Percentiles rank a stretch among this genome's conserved stretches.
phyloP scores from a whole-genome alignment of 1,140 invertebrate genomes.

The Centruroides sculpturatus region DNA sequence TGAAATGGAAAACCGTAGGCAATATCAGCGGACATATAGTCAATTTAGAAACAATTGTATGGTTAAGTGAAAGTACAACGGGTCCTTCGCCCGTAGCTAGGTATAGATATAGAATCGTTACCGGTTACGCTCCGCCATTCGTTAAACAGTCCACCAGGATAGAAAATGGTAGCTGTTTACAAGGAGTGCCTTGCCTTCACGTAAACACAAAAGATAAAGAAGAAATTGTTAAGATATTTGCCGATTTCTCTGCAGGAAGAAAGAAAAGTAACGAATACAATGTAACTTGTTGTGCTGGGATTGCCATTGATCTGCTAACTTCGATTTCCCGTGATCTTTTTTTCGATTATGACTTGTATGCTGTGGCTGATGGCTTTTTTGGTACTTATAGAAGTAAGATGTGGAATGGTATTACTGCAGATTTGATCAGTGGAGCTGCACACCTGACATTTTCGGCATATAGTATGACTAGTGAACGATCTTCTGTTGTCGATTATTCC shows the following conservation, averaged over 20 bases:
- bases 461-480: constrained; percentile 55
- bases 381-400: constrained; percentile 32
- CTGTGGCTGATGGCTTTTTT: constrained; percentile 65
- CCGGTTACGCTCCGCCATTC: constrained; percentile 67
- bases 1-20: constrained; percentile 55
- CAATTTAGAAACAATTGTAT: constrained; percentile 65
- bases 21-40: constrained; percentile 53
- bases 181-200: constrained; percentile 52
- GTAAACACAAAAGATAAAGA: constrained; percentile 19
- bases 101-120: constrained; percentile 43
- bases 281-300: constrained; percentile 71
- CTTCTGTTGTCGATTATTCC: constrained; percentile 61
- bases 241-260: constrained; percentile 16
- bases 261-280: constrained; percentile 28
- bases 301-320: constrained; percentile 74
- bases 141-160: constrained; percentile 51
- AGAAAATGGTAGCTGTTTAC: constrained; percentile 29
- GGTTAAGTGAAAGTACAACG: constrained; percentile 52
- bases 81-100: constrained; percentile 20
- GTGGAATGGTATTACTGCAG: constrained; percentile 78
- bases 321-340: constrained; percentile 67
- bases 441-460: constrained; percentile 79
- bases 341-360: constrained; percentile 74
- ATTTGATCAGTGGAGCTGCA: constrained; percentile 64
- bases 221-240: constrained; percentile 24